phyloP scores from a whole-genome alignment of 1,140 invertebrate genomes.

The Tenebrio molitor region DNA sequence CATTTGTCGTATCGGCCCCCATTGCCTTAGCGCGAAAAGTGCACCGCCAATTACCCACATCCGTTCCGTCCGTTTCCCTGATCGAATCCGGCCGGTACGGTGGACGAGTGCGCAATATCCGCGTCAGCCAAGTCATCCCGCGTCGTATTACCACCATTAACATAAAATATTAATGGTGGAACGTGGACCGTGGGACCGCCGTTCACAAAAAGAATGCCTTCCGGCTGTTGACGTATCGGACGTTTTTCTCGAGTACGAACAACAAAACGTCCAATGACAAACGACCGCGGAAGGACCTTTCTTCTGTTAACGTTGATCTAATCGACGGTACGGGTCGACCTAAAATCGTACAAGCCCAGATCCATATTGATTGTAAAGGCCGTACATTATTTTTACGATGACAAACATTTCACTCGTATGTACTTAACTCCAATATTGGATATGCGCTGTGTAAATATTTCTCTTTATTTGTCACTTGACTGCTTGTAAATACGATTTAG shows the following conservation, averaged over 20 bases:
- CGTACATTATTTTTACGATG: slow-evolving; percentile 25
- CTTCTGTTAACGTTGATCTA: slow-evolving; percentile 16
- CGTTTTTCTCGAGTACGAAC: slow-evolving; percentile 8
- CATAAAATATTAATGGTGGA: slow-evolving; percentile 20
- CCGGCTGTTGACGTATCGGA: slow-evolving; percentile 9
- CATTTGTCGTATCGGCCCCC: neutral
- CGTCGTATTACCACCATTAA: slow-evolving; percentile 5
- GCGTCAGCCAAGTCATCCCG: slow-evolving; percentile 5
- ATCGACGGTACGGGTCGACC: slow-evolving; percentile 15
- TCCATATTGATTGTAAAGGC: slow-evolving; percentile 27
- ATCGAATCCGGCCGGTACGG: slow-evolving; percentile 2
- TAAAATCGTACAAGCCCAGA: slow-evolving; percentile 12
- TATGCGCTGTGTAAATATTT: slow-evolving; percentile 22
- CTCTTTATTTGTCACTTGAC: slow-evolving; percentile 36
- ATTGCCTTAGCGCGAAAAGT: too few species aligned
- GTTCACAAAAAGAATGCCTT: slow-evolving; percentile 29
- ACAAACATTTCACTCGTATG: slow-evolving; percentile 21
- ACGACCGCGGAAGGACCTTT: slow-evolving; percentile 25
- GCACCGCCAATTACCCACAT: too few species aligned
- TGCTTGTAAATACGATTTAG: slow-evolving; percentile 12
- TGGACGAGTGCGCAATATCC: neutral
- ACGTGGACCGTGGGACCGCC: neutral
- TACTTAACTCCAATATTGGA: slow-evolving; percentile 19
- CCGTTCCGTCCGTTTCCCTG: neutral
- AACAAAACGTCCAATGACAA: slow-evolving; percentile 24